Evolutionary conservation across 2,113 vertebrate species (phyloP).

Genomic region (Mellivora capensis): DNA sequence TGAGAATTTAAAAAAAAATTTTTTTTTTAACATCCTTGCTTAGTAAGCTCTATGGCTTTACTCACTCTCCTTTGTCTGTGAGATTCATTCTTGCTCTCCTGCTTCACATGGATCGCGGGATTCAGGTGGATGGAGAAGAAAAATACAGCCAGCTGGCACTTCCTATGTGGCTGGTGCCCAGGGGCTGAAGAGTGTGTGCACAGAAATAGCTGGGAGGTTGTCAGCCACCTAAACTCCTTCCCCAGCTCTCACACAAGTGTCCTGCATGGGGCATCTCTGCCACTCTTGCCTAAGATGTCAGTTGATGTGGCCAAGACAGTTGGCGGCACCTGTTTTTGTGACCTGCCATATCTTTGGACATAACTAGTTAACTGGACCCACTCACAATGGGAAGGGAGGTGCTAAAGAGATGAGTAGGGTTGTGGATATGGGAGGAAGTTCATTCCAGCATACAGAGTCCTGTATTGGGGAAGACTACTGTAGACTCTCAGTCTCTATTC

Average conservation of each 20-base stretch:
- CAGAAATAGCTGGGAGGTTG: not conserved
- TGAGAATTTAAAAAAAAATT: too few species aligned
- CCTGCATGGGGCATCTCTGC: not conserved
- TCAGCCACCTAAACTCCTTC: not conserved
- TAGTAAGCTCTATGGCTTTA: too few species aligned
- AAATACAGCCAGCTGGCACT: not conserved
- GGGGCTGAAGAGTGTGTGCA: too few species aligned
- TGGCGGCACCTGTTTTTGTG: not conserved
- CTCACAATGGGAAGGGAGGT: not conserved
- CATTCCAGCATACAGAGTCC: not conserved
- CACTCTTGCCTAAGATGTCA: not conserved
- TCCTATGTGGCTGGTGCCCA: not conserved
- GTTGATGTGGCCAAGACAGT: not conserved
- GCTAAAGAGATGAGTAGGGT: not conserved
- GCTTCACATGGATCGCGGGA: not conserved
- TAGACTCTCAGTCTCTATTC: not conserved
- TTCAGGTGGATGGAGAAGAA: not conserved
- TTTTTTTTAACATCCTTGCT: too few species aligned
- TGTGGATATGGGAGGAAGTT: not conserved
- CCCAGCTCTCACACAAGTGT: not conserved
- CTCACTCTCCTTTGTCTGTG: too few species aligned
- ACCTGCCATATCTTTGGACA: not conserved
- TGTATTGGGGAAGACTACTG: not conserved
- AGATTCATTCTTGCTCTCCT: not conserved
- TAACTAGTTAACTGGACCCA: not conserved